Evolutionary conservation across 2,797 vertebrate genomes (phyloP).

Genomic region (Channallabes apus): DNA sequence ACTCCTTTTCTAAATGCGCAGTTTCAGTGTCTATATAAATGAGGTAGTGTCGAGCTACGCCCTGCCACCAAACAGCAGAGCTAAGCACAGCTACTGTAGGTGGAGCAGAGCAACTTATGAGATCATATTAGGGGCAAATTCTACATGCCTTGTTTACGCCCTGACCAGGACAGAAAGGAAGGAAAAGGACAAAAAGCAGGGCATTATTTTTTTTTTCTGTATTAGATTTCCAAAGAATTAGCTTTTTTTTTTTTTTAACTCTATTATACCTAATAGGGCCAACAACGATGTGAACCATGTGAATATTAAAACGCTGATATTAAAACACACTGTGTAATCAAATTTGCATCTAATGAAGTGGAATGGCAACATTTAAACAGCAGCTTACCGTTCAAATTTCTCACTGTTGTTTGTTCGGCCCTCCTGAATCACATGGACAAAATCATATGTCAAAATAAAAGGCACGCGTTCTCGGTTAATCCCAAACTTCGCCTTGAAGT

Average conservation of each 20-base stretch:
- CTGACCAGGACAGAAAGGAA: too few relatives aligned
- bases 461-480: slow-evolving; percentile 98
- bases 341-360: background rate
- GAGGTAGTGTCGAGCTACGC: too few relatives aligned
- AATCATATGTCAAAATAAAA: slow-evolving; percentile 97
- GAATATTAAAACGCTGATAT: background rate
- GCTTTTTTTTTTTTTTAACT: background rate
- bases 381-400: slow-evolving; percentile 92
- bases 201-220: too few relatives aligned
- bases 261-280: background rate
- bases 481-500: slow-evolving; percentile 98
- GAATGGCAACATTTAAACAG: background rate
- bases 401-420: slow-evolving; percentile 93
- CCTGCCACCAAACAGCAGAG: too few relatives aligned
- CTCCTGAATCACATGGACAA: slow-evolving; percentile 97
- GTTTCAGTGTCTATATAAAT: too few relatives aligned
- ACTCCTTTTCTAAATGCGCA: too few relatives aligned
- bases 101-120: too few relatives aligned
- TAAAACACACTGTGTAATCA: background rate
- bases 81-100: too few relatives aligned
- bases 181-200: too few relatives aligned
- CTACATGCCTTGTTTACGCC: too few relatives aligned
- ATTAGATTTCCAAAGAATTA: too few relatives aligned
- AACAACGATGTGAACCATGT: background rate
- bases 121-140: too few relatives aligned